phyloP scores from a whole-genome alignment of 2,797 vertebrate species.

The Cynopterus sphinx region DNA sequence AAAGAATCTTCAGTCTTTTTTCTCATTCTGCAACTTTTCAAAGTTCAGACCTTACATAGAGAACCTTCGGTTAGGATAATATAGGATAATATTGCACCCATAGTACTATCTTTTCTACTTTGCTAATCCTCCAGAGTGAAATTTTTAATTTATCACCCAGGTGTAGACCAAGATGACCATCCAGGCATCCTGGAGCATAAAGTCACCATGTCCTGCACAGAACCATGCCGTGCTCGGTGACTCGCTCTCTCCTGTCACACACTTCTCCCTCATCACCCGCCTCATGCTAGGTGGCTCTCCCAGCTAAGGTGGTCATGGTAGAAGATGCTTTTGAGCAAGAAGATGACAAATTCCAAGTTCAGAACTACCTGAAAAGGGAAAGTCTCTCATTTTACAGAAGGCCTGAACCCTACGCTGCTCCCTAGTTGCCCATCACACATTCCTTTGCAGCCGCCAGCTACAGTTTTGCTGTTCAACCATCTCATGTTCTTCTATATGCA shows the following conservation, averaged over 20 bases:
- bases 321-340: not conserved
- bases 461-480: not conserved
- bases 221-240: fast-evolving
- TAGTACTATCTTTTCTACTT: not conserved
- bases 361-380: not conserved
- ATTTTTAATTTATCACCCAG: not conserved
- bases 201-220: fast-evolving
- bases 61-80: not conserved
- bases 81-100: not conserved
- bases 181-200: not conserved
- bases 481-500: not conserved
- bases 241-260: fast-evolving
- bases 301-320: fast-evolving
- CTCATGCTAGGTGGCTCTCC: fast-evolving
- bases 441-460: not conserved
- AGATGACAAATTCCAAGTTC: not conserved
- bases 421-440: fast-evolving
- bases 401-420: fast-evolving
- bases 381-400: not conserved
- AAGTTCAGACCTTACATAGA: not conserved
- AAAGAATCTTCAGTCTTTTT: not conserved
- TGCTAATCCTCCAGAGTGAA: not conserved
- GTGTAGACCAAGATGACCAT: not conserved
- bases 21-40: not conserved
- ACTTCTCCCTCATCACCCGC: fast-evolving